Base-by-base conservation (phyloP, 1,140 invertebrate genomes). In the Drosophila melanogaster region DNA sequence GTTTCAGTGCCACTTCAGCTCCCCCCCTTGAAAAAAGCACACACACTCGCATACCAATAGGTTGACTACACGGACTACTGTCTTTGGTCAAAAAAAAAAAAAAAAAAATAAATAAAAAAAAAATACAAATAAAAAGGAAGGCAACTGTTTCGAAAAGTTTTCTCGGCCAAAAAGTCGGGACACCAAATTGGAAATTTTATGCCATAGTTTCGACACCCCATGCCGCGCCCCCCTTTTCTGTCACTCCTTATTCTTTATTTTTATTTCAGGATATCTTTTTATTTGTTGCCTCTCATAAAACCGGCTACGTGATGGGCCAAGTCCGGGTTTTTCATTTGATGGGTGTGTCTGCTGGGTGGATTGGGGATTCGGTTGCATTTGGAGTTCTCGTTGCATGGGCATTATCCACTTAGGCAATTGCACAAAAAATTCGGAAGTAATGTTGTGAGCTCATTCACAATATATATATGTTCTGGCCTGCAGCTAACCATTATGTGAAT, bases 131-230 rank as follows among this genome's bases (percentile, higher is more conserved):
- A n/a, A 17, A 56, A 56, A 66, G 24, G 24, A 15, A 30, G 50
- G 62, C 40, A 46, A 55, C 40, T 46, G 64, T 79, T 72, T 59
- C 61, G 73, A 70, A 76, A 85, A 85, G 73, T 85, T 85, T 80
- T 30, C 64, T 49, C 53, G 76, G 55, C 64, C 80, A 44, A 86
- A 80, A 81, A 80, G 81, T 73, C 81, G 77, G 86, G 81, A 79
- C 62, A 73, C 77, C 81, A 85, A 85, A 85, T 85, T 85, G 81
- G 81, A 86, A 78, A 85, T 85, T 85, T 81, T 86, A 86, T 85
- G 81, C 81, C 70, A 78, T 84, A 83, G 80, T 84, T 83, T 84
- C 70, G 72, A 46, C 72, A 75, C 30, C n/a, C 43, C 33, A 43
- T 46, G 24, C 47, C 50, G 14, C 22, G 3, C 15, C 4, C 15